Percentiles rank a stretch among this genome's conserved stretches.
Conservation (phyloP, 2,113 vertebrate genomes). For the Ovibos moschatus region DNA sequence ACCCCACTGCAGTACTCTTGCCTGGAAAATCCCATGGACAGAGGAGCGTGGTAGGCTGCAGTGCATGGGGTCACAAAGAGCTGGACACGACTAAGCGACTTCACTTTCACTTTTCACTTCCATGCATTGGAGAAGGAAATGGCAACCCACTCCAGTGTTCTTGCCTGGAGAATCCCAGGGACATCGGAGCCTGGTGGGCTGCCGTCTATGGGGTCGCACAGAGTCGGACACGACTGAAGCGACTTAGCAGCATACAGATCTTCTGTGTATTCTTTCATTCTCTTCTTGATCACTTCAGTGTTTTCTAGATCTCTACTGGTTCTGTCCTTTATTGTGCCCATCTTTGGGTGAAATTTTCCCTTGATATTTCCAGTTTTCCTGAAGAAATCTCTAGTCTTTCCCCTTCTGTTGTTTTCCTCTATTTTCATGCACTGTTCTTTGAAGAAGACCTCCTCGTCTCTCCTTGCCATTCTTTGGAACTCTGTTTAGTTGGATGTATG, state of each 20-base stretch:
- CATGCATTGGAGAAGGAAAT: too few species aligned
- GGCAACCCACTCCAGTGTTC: too few species aligned
- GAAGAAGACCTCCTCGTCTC: not conserved
- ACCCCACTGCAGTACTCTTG: too few species aligned
- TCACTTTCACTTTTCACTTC: too few species aligned
- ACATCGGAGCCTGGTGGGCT: too few species aligned
- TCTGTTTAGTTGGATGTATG: not conserved
- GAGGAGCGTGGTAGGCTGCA: too few species aligned
- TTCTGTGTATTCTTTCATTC: not conserved
- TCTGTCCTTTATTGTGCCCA: not conserved
- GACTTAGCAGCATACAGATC: not conserved
- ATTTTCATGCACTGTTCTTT: not conserved
- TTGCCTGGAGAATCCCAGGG: too few species aligned
- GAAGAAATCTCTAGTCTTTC: not conserved
- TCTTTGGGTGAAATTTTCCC: not conserved
- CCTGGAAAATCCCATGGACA: too few species aligned
- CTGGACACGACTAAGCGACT: too few species aligned
- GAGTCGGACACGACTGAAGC: too few species aligned
- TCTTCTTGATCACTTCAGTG: not conserved
- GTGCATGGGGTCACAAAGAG: too few species aligned
- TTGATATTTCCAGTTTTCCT: not conserved
- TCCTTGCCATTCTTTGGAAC: not conserved
- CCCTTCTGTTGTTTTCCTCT: not conserved
- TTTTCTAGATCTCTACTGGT: not conserved
- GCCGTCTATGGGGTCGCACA: too few species aligned